phyloP scores from a whole-genome alignment of 2,888 invertebrate genomes.

The Oligia latruncula region DNA sequence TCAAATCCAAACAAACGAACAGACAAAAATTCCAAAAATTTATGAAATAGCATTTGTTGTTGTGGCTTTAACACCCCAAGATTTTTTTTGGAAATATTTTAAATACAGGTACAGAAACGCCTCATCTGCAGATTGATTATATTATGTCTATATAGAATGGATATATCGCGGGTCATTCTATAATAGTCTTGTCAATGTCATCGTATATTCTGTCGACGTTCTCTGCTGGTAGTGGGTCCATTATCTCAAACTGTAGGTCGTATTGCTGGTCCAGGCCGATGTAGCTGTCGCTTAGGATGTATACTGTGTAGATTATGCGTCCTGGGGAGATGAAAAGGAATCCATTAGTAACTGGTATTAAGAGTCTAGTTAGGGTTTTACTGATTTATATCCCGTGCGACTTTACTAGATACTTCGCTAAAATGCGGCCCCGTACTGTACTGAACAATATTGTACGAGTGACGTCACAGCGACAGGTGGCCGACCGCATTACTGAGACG shows the following conservation, averaged over 20 bases:
- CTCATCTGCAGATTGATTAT: no score
- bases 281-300: conserved; percentile 97
- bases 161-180: conserved; percentile 70
- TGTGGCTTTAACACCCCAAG: no score
- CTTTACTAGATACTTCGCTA: neutral
- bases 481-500: no score
- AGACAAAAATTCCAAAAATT: no score
- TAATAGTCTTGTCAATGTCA: conserved; percentile 80
- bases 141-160: no score
- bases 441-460: no score
- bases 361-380: neutral
- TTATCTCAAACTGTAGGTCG: conserved; percentile 89
- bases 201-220: conserved; percentile 79
- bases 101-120: no score
- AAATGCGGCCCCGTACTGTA: no score
- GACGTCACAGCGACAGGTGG: no score
- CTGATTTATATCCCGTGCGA: neutral
- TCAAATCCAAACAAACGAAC: no score
- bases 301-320: conserved; percentile 94
- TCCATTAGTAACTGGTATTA: neutral
- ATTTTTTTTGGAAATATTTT: no score
- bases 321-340: conserved; percentile 89
- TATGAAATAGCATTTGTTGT: no score
- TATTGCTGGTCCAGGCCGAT: conserved; percentile 98
- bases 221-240: conserved; percentile 82